A percentile compares a stretch with the other conserved stretches of the same genome.
Conservation (phyloP, 2,888 invertebrate species). For the Chaetoderma sp. region DNA sequence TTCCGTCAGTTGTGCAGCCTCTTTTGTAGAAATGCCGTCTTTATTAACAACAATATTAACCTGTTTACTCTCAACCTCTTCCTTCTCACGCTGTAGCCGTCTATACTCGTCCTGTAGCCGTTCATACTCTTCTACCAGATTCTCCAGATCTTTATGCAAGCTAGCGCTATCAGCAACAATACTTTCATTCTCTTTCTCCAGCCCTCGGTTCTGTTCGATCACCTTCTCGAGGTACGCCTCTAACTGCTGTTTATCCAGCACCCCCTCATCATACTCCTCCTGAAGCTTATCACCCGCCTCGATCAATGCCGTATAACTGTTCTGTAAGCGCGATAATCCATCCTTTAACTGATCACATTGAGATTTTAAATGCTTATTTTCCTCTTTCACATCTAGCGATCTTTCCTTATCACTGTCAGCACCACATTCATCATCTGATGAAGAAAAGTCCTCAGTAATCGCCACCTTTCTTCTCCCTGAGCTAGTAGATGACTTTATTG, state of each 20-base stretch:
- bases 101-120: constrained; percentile 54
- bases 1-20: constrained; percentile 50
- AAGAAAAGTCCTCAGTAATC: too few species aligned
- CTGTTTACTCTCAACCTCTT: constrained; percentile 48
- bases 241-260: constrained; percentile 28
- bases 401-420: neutral
- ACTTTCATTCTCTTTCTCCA: constrained; percentile 56
- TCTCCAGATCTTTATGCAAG: constrained; percentile 58
- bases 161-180: constrained; percentile 55
- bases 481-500: too few species aligned
- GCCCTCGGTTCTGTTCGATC: constrained; percentile 31
- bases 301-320: constrained; percentile 47
- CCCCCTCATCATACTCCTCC: constrained; percentile 44
- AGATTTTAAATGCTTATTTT: neutral
- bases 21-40: constrained; percentile 31
- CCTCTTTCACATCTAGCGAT: neutral
- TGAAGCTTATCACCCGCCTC: constrained; percentile 60
- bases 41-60: constrained; percentile 31
- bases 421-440: constrained; percentile 1
- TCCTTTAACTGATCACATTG: neutral
- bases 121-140: constrained; percentile 55
- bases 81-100: constrained; percentile 44
- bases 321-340: constrained; percentile 43
- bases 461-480: too few species aligned
- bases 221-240: neutral